Evolutionary conservation across 92 coral and sea anemone species (phyloP), one percentile per base, ranked within the genome.

Genomic region (Palythoa grandiflora): DNA sequence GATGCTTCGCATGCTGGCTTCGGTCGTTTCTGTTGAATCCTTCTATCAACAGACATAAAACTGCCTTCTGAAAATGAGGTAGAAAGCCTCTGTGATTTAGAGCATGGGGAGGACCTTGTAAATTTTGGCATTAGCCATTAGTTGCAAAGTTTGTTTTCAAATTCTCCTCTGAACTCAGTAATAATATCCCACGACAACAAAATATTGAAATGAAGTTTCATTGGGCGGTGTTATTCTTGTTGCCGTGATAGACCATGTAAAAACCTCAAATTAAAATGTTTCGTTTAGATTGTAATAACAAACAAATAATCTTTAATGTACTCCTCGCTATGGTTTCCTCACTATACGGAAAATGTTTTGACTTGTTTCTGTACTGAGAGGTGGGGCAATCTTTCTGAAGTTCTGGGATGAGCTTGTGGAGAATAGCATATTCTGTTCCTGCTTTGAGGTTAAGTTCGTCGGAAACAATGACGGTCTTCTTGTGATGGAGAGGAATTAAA

Each of bases 301-400:
- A 57, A 57, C 16, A 57, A 57, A 57, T 12, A 57, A 57, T 9
- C 65, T 9, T 57, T 9, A 57, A 57, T 13, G 65, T 28, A 89
- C 38, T 84, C 88, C 16, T 65, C 21, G 11, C 47, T 51, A 53
- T 91, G 89, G 40, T 57, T 78, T 38, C 85, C n/a, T 68, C 21
- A 77, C 52, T 6, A 91, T 28, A 72, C 80, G 57, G 47, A 88
- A 88, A 15, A 83, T 89, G 16, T n/a, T n/a, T n/a, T n/a, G 91
- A 89, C 71, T 89, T 87, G 78, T 87, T 92, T 35, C 92, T 20
- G 92, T 93, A 92, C 38, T 89, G 91, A n/a, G 95, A 92, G 5
- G 85, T 89, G 9, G 91, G 91, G 86, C 93, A 89, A n/a, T 59
- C 37, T 17, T 50, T 66, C 50, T 75, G 48, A 9, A 89, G 17